phyloP scores from a whole-genome alignment of 2,113 vertebrate genomes.

The Prochilodus magdalenae region DNA sequence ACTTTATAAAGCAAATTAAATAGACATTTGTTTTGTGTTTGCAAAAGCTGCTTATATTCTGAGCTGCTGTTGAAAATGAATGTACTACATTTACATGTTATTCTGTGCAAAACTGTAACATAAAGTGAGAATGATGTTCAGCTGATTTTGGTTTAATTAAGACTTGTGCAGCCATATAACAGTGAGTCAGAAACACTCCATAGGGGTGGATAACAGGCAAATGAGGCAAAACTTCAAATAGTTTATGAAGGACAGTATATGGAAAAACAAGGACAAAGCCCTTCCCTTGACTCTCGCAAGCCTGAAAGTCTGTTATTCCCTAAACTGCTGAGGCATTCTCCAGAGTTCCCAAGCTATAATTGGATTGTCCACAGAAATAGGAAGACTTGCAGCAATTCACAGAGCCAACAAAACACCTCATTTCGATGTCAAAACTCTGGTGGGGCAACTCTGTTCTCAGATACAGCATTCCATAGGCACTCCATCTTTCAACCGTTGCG shows the following conservation, averaged over 20 bases:
- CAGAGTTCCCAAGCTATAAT: neutral
- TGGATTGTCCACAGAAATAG: constrained; percentile 14
- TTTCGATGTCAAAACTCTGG: neutral
- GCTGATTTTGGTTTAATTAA: no score
- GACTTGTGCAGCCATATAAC: neutral
- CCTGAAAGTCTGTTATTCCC: constrained; percentile 3
- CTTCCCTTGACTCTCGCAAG: neutral
- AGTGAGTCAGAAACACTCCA: neutral
- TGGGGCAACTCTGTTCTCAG: neutral
- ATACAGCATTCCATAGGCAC: neutral
- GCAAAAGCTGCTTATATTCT: no score
- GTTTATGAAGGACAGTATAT: constrained; percentile 10
- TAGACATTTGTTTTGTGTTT: no score
- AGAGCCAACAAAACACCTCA: constrained; percentile 2
- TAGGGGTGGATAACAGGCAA: neutral
- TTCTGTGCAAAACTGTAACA: no score
- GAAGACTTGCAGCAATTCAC: neutral
- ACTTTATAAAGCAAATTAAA: no score
- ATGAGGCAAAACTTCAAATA: neutral
- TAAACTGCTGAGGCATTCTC: constrained; percentile 10
- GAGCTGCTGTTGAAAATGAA: no score
- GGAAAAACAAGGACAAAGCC: neutral
- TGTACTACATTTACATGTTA: no score
- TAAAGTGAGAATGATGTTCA: no score
- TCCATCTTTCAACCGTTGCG: neutral